Evolutionary conservation across 2,888 invertebrate species (phyloP).

Genomic region (Leuctra nigra): DNA sequence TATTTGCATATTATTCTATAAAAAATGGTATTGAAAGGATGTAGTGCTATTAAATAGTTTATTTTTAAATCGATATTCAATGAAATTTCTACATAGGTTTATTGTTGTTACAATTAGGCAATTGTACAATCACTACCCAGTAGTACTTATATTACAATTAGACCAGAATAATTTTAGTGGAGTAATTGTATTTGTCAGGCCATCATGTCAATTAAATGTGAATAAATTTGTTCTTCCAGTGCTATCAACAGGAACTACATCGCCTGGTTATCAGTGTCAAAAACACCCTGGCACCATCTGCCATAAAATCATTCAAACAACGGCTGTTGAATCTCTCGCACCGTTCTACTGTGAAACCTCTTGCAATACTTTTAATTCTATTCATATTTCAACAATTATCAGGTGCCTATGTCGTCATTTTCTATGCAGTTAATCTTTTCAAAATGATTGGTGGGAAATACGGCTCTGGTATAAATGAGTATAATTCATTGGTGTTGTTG

Average conservation of each 20-base stretch:
- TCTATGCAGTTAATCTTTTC: conserved; percentile 50
- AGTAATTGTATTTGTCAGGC: too few species aligned
- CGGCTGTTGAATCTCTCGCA: not conserved
- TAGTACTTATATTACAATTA: too few species aligned
- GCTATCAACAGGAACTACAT: not conserved
- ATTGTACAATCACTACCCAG: too few species aligned
- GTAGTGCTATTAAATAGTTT: too few species aligned
- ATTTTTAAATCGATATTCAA: too few species aligned
- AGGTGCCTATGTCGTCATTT: conserved; percentile 50
- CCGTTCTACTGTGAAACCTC: conserved; percentile 43
- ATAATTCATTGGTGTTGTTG: conserved; percentile 44
- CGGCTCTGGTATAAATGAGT: conserved; percentile 42
- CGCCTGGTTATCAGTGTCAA: not conserved
- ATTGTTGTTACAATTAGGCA: too few species aligned
- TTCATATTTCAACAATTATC: conserved; percentile 51
- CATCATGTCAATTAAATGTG: too few species aligned
- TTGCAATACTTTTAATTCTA: conserved; percentile 42
- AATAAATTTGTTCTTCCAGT: conserved; percentile 21
- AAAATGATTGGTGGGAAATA: conserved; percentile 43
- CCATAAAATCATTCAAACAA: not conserved
- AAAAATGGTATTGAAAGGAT: too few species aligned
- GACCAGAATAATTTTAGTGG: too few species aligned
- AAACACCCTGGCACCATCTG: not conserved
- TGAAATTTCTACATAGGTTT: too few species aligned
- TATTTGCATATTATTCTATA: too few species aligned